Base-by-base conservation (phyloP, 2,888 invertebrate species). In the Cybosia mesomella region DNA sequence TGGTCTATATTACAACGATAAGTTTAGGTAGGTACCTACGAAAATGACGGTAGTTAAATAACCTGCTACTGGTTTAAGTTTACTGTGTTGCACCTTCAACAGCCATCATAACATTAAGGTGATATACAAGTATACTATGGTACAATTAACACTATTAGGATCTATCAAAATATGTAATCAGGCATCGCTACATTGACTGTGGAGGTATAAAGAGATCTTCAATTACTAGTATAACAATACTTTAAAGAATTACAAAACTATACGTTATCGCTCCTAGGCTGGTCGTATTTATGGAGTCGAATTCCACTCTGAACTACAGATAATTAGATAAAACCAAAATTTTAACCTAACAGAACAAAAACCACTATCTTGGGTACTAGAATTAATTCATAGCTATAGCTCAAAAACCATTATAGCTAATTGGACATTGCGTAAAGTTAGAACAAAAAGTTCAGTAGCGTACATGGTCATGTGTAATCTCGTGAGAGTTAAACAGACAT, bases 401-500 rank as follows among this genome's bases (percentile, higher is more conserved):
- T 49, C 49, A n/a, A 69, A 74, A 73, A n/a, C n/a, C 70, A 64
- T 60, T 67, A n/a, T 43, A 53, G 67, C 69, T 68, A 79, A 72
- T 76, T 71, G 65, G 58, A 11, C 53, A 64, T 80, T 79, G 73
- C 77, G 64, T 62, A 71, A 73, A 68, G 43, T 57, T 55, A 24
- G 24, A 49, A 74, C 70, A 81, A 81, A 67, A 74, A 79, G 68
- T 61, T 32, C 28, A 58, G 66, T 68, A 72, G 68, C 69, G 74
- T 76, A 59, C 66, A 10, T 62, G 67, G 39, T 43, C 22, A 65
- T 72, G 66, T 58, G 78, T 73, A 77, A 82, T 73, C 74, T 81
- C 80, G 80, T 80, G 80, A 58, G 80, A 80, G 57, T 68, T 70
- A 72, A 62, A 60, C 67, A 72, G 69, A 72, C 73, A 70, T 64